Percentiles rank a stretch among this genome's conserved stretches.
Evolutionary conservation across 2,888 invertebrate species (phyloP).

Genomic region (Pollenia griseotomentosa): DNA sequence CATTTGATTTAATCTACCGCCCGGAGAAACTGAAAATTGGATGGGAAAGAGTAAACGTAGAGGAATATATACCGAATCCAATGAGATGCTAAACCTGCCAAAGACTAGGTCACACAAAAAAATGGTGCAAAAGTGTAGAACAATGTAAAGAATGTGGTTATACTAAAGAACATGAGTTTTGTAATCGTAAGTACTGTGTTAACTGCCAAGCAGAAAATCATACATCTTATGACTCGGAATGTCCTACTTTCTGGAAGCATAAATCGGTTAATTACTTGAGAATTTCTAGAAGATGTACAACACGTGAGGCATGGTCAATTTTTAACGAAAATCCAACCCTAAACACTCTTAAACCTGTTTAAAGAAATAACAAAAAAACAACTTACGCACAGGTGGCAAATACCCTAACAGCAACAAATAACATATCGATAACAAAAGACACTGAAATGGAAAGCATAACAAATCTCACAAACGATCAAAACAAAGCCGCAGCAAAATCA

Average conservation of each 20-base stretch:
- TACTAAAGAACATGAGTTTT: slow-evolving; percentile 15
- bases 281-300: slow-evolving; percentile 62
- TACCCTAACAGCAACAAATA: background rate
- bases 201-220: slow-evolving; percentile 68
- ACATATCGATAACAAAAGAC: background rate
- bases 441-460: too few species aligned
- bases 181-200: slow-evolving; percentile 48
- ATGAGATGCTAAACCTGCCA: slow-evolving; percentile 59
- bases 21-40: background rate
- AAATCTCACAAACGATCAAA: too few species aligned
- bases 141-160: slow-evolving; percentile 52
- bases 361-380: background rate
- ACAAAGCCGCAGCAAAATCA: too few species aligned
- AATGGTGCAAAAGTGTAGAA: slow-evolving; percentile 32
- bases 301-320: slow-evolving; percentile 63
- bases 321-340: background rate
- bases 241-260: slow-evolving; percentile 62
- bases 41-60: background rate
- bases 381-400: background rate
- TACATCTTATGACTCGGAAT: slow-evolving; percentile 48
- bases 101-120: slow-evolving; percentile 64
- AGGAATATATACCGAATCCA: slow-evolving; percentile 55
- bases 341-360: slow-evolving; percentile 21
- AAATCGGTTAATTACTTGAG: slow-evolving; percentile 71
- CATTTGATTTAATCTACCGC: background rate